Evolutionary conservation across 2,888 invertebrate genomes (phyloP), one percentile per base, ranked within the genome.

Genomic region (Neoitamus cyanurus): DNA sequence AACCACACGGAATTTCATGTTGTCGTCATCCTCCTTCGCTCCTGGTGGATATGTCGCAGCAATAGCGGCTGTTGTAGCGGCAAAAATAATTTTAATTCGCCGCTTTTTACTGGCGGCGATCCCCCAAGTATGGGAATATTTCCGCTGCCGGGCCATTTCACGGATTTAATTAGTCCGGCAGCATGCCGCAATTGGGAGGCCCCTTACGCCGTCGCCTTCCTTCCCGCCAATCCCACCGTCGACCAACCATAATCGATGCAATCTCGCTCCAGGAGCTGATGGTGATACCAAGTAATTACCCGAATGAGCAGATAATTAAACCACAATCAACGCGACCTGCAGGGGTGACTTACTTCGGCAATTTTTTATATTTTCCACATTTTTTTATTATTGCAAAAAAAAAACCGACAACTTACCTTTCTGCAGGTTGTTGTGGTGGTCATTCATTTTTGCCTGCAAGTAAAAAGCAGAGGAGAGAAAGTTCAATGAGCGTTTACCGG

Each of bases 401-500:
- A 20, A 69, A 9, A 15, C 34, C 11, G n/a, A n/a, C 36, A 15
- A 82, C 89, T 90, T 88, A 91, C 91, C 91, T 90, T 91, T 91
- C 87, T 92, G 91, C 86, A 92, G 88, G 88, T 91, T 91, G 82
- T 89, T 91, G 87, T 92, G 92, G 87, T 91, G 92, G 88, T 91
- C 91, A 86, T 90, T 91, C 91, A 91, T 91, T 90, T 91, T 91
- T 84, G 91, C 91, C 92, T 91, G 88, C 25, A 87, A 87, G 83
- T 84, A 88, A 83, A 86, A 88, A 30, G 11, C 7, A 28, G 34
- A 28, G 6, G 42, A n/a, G 11, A 25, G 25, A 83, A 70, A 69
- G 69, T 68, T 69, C 20, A 34, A 73, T 73, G 20, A 36, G n/a
- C 11, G 11, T 0, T 73, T 34, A 20, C 3, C 28, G 34, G 68